Conservation (phyloP, 2,797 vertebrate genomes). For the Lemur catta region DNA sequence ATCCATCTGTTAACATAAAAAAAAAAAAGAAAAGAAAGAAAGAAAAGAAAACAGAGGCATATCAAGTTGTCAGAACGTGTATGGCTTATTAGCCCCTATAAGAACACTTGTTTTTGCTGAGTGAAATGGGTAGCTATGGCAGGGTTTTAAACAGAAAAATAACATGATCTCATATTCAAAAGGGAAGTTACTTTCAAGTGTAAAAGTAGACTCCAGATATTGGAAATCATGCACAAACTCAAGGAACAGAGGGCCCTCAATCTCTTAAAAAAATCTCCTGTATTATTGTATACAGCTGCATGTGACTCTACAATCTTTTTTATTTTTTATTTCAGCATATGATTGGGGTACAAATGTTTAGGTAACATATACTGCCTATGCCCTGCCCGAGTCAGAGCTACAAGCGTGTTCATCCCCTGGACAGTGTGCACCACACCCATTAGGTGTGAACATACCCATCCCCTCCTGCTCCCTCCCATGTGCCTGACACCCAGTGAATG, state of each 20-base stretch:
- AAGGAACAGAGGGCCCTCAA: neutral
- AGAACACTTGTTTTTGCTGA: neutral
- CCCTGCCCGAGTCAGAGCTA: no score
- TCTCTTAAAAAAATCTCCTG: neutral
- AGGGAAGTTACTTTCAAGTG: neutral
- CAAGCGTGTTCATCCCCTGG: no score
- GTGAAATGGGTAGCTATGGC: neutral
- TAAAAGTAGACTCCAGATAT: neutral
- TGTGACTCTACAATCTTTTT: neutral
- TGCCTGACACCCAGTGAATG: no score
- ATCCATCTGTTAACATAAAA: neutral
- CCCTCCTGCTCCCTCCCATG: no score
- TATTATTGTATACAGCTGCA: neutral
- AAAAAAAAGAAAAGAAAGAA: no score
- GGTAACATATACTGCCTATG: no score
- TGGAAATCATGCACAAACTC: neutral
- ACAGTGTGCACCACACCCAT: no score
- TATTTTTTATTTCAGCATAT: no score
- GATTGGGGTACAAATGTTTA: no score
- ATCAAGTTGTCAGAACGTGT: neutral
- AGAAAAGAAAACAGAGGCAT: fast-evolving
- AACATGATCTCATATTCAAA: neutral
- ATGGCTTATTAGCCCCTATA: neutral
- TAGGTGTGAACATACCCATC: no score
- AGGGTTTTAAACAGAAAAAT: neutral